Conservation (phyloP, 2,888 invertebrate genomes). For the Polia nebulosa region DNA sequence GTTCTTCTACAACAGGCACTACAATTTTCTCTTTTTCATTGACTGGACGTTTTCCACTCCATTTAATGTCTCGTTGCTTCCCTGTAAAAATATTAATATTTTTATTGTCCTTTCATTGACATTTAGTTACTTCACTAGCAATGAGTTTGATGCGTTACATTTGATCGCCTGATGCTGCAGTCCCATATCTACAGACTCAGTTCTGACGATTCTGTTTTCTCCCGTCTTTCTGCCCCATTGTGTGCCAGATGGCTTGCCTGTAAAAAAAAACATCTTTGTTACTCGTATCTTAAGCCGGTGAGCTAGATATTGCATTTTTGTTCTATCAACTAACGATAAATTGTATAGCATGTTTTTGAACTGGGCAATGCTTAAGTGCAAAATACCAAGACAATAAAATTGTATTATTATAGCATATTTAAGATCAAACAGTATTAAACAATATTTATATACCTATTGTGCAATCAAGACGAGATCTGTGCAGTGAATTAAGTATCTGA, state of each 20-base stretch:
- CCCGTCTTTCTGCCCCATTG: slow-evolving; percentile 40
- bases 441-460: no score
- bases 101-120: background rate
- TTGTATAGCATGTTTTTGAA: background rate
- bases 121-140: background rate
- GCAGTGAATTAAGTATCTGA: background rate
- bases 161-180: slow-evolving; percentile 16
- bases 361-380: background rate
- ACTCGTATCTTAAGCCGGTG: background rate
- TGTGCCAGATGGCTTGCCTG: no score
- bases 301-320: background rate
- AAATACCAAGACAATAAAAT: background rate
- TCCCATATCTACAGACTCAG: slow-evolving; percentile 27
- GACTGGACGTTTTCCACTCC: slow-evolving; percentile 18
- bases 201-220: slow-evolving; percentile 29
- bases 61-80: slow-evolving; percentile 25
- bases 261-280: background rate
- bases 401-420: background rate
- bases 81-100: slow-evolving; percentile 24
- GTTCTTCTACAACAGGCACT: background rate
- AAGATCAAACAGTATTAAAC: no score
- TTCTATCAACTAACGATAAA: background rate
- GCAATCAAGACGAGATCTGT: background rate
- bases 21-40: slow-evolving; percentile 7
- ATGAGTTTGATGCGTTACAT: slow-evolving; percentile 24